Conservation (phyloP, 2,888 invertebrate genomes). For the Zygogramma bicolorata region DNA sequence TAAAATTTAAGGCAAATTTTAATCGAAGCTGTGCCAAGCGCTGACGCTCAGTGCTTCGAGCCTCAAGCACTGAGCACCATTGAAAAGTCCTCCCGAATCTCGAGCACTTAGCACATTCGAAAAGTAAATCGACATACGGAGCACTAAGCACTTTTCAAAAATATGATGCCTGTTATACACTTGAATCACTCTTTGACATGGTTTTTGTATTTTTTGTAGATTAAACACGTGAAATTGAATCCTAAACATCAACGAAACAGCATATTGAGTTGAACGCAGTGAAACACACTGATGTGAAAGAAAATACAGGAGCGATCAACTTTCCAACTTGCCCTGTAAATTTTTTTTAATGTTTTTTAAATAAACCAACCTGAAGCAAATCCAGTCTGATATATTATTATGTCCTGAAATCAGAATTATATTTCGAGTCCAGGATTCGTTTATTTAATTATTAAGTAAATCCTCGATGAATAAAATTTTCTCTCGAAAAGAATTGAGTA, state of each 20-base stretch:
- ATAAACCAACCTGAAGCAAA: background rate
- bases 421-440: background rate
- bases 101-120: background rate
- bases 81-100: background rate
- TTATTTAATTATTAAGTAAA: background rate
- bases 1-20: background rate
- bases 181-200: background rate
- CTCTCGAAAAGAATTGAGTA: no score
- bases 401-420: background rate
- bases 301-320: background rate
- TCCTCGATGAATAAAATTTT: no score
- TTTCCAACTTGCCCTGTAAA: background rate
- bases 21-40: background rate
- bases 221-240: background rate
- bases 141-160: background rate
- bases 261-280: background rate
- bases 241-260: background rate
- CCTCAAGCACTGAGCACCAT: background rate
- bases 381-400: background rate
- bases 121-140: background rate
- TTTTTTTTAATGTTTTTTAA: background rate
- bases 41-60: background rate
- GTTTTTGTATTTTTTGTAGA: background rate
- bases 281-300: background rate
- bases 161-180: background rate